Percentiles rank a stretch among this genome's conserved stretches.
Evolutionary conservation across 2,888 invertebrate genomes (phyloP).

Genomic region (Trypoxylon attenuatum): DNA sequence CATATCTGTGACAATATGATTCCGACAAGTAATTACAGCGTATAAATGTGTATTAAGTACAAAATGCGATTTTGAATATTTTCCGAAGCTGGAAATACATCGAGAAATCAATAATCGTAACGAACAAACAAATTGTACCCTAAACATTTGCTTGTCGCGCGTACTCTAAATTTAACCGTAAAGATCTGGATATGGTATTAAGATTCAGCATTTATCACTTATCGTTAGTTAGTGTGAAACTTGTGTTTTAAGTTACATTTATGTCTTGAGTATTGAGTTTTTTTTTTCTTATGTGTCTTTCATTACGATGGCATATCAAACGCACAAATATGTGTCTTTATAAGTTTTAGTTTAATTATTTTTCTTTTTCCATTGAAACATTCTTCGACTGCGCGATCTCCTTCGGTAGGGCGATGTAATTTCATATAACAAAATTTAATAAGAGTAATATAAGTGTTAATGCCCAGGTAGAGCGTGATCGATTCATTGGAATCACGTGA

Average conservation of each 20-base stretch:
- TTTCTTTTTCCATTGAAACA: slow-evolving; percentile 11
- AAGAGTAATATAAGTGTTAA: slow-evolving; percentile 28
- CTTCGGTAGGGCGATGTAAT: slow-evolving; percentile 13
- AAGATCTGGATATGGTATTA: too few species aligned
- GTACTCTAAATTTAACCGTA: too few species aligned
- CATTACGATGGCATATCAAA: slow-evolving; percentile 22
- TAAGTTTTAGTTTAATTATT: slow-evolving; percentile 6
- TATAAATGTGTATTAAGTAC: too few species aligned
- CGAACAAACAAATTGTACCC: too few species aligned
- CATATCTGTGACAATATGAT: too few species aligned
- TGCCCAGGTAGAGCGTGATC: slow-evolving; percentile 40
- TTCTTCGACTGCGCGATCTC: slow-evolving; percentile 11
- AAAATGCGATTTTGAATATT: too few species aligned
- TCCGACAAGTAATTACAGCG: too few species aligned
- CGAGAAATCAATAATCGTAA: too few species aligned
- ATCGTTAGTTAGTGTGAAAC: slow-evolving; percentile 56
- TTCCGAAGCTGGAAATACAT: too few species aligned
- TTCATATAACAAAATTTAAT: slow-evolving; percentile 22
- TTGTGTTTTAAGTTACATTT: slow-evolving; percentile 33
- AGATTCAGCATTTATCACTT: too few species aligned
- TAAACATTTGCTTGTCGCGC: too few species aligned
- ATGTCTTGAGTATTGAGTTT: slow-evolving; percentile 2
- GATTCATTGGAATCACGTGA: too few species aligned
- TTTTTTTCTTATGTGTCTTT: slow-evolving; percentile 27
- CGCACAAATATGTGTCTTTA: slow-evolving; percentile 29